Conservation (phyloP, 2,797 vertebrate species). For the Myotis pilosus region DNA sequence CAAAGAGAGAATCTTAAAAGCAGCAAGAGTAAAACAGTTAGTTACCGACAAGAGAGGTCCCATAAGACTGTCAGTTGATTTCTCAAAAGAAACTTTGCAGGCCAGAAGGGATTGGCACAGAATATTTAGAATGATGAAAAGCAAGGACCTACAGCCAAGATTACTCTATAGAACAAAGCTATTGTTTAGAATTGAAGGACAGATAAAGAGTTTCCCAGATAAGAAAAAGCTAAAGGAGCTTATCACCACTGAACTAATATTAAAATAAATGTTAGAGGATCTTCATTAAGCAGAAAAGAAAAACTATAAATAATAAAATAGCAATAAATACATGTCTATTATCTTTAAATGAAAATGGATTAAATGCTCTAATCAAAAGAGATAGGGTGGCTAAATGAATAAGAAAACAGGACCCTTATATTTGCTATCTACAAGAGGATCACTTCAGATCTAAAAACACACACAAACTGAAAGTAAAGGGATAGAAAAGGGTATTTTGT, state of each 20-base stretch:
- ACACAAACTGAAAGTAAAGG: background rate
- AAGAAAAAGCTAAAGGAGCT: background rate
- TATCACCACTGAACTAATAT: background rate
- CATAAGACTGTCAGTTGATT: too few species aligned
- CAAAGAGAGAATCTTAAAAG: too few species aligned
- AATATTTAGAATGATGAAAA: too few species aligned
- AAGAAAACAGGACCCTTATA: background rate
- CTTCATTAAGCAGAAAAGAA: background rate
- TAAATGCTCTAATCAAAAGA: background rate
- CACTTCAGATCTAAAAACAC: background rate
- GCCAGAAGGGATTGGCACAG: too few species aligned
- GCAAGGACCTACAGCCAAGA: too few species aligned
- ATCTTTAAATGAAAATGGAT: background rate
- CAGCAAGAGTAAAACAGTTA: too few species aligned
- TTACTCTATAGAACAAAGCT: background rate
- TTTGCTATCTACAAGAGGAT: background rate
- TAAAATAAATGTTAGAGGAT: background rate
- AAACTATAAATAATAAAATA: background rate
- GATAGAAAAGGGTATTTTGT: background rate
- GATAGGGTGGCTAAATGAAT: background rate
- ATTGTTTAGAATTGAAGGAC: background rate
- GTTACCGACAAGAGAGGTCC: too few species aligned
- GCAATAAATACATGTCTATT: background rate
- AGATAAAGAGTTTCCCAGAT: background rate
- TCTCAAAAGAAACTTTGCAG: too few species aligned